These are phyloP conservation scores for Bovichtus variegatus DNA, from an alignment of 2,797 vertebrate species.

Conservation along the genomic window DNA sequence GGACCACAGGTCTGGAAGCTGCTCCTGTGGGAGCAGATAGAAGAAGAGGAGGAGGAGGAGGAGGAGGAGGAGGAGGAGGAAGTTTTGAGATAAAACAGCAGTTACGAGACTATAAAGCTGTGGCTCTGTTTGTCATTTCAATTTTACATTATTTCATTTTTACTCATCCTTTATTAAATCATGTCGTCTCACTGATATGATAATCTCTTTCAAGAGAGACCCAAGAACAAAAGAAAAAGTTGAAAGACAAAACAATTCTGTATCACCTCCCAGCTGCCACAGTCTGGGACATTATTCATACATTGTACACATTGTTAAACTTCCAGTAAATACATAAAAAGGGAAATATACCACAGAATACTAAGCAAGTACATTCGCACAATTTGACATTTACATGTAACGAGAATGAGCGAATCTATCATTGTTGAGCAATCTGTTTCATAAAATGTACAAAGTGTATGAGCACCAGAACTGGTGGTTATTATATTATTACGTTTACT, in stretches of 20 bases:
- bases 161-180: constrained; percentile 50
- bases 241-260: constrained; percentile 10
- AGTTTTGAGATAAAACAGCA: constrained; percentile 36
- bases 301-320: background rate
- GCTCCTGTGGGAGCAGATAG: constrained; percentile 85
- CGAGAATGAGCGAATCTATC: background rate
- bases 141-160: constrained; percentile 40
- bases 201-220: constrained; percentile 18
- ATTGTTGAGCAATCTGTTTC: background rate
- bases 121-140: constrained; percentile 37
- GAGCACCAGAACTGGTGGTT: background rate
- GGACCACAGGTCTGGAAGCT: constrained; percentile 92
- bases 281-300: background rate
- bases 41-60: too few species aligned
- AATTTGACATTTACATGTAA: background rate
- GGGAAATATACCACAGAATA: background rate
- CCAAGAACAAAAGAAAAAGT: background rate
- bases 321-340: background rate
- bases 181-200: constrained; percentile 13
- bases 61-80: background rate
- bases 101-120: constrained; percentile 27
- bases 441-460: background rate
- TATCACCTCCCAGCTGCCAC: background rate
- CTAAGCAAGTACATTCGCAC: constrained; percentile 5
- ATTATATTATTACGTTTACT: background rate